Base-by-base conservation (phyloP, 2,888 invertebrate genomes). In the Meteorus cinctellus region DNA sequence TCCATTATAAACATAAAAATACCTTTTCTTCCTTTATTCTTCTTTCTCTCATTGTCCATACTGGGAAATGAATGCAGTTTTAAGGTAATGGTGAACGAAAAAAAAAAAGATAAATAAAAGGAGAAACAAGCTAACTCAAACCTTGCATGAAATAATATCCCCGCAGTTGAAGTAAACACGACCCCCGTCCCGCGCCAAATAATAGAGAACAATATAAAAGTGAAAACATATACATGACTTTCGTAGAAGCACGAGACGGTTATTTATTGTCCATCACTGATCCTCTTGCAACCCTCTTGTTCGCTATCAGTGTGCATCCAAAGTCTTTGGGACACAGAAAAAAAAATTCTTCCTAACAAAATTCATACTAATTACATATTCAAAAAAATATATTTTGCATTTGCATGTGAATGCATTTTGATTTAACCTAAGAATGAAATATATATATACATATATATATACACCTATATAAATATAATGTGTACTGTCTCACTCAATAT, bases 111-210 rank as follows among this genome's bases (percentile, higher is more conserved):
- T n/a, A 34, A 34, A 34, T 34, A 34, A 36, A 36, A 16, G 41
- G 41, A 12, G 41, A 65, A 41, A 36, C 16, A 34, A 12, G 12
- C 16, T 66, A 41, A 36, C 66, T 41, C 24, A 41, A 51, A 72
- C 60, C n/a, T 51, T 75, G 77, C 79, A 73, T 74, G 75, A 70
- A 62, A 60, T 41, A 71, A 71, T 62, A 31, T 59, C 41, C 12
- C 29, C 41, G 8, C 36, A 62, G 55, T 19, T 55, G 14, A 55
- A 66, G 51, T 16, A 51, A 55, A 66, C 34, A 41, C 12, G 41
- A 29, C 27, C 29, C 72, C 70, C 66, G 66, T 60, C 60, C 59
- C 68, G 41, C 65, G 55, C 70, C 70, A 75, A 29, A 62, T 63
- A 34, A 62, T 45, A 48, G 62, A 69, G 62, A 41, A 55, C 59